Percentiles rank a stretch among this genome's conserved stretches.
Conservation (phyloP, 2,888 invertebrate genomes). For the Drosophila paramelanica region DNA sequence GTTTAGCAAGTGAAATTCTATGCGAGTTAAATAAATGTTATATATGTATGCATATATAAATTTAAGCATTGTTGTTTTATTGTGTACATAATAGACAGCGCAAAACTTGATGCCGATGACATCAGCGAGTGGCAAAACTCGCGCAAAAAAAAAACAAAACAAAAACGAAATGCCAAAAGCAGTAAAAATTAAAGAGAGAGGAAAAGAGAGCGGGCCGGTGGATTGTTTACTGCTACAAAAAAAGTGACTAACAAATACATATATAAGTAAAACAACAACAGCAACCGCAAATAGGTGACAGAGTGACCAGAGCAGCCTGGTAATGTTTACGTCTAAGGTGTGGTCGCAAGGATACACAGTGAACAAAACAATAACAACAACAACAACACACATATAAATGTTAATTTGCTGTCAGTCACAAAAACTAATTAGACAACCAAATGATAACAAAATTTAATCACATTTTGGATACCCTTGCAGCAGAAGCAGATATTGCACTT, state of each 20-base stretch:
- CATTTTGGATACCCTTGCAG: conserved; percentile 32
- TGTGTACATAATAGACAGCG: conserved; percentile 27
- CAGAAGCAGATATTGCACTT: conserved; percentile 11
- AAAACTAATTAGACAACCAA: conserved; percentile 41
- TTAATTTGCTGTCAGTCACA: conserved; percentile 27
- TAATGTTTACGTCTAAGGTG: conserved; percentile 37
- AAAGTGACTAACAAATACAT: conserved; percentile 39
- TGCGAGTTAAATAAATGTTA: conserved; percentile 6
- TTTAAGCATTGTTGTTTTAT: conserved; percentile 34
- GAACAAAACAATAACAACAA: conserved; percentile 13
- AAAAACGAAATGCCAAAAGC: conserved; percentile 24
- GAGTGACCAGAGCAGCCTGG: conserved; percentile 40
- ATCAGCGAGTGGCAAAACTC: conserved; percentile 43
- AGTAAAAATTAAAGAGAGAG: conserved; percentile 16
- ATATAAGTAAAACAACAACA: conserved; percentile 11
- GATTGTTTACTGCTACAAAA: conserved; percentile 44
- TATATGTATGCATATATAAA: conserved; percentile 4
- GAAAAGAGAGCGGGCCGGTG: conserved; percentile 26
- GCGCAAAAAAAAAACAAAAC: conserved; percentile 13
- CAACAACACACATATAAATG: conserved; percentile 15
- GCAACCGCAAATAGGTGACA: conserved; percentile 2
- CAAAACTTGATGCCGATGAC: conserved; percentile 47
- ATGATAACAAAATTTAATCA: conserved; percentile 32
- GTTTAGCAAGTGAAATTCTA: conserved; percentile 39
- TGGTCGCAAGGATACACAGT: conserved; percentile 44